Conservation (phyloP, 1,140 invertebrate genomes). For the Thaumatotibia leucotreta region DNA sequence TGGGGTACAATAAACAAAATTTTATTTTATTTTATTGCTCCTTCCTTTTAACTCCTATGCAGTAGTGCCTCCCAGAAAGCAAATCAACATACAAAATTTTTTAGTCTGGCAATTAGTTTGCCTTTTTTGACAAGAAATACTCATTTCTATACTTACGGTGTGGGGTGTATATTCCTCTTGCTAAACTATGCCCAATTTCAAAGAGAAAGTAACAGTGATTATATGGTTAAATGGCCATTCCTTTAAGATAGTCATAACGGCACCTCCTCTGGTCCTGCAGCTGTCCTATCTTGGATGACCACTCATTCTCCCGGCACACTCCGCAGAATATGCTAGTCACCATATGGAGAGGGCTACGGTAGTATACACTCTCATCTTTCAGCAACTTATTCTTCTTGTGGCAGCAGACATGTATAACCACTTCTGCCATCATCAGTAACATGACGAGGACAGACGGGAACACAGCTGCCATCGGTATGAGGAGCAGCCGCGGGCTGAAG, state of each 20-base stretch:
- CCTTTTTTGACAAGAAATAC: too few species aligned
- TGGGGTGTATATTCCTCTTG: too few species aligned
- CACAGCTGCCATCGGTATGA: constrained; percentile 48
- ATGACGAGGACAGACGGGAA: constrained; percentile 45
- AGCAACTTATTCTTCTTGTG: constrained; percentile 56
- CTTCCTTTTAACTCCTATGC: too few species aligned
- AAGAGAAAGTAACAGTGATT: too few species aligned
- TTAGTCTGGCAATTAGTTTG: too few species aligned
- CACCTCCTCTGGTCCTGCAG: constrained; percentile 53
- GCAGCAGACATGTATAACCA: constrained; percentile 52
- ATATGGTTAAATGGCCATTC: constrained; percentile 40
- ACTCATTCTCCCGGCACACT: constrained; percentile 50
- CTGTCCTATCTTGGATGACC: constrained; percentile 48
- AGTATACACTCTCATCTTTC: constrained; percentile 49
- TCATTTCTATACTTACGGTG: too few species aligned
- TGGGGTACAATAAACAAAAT: too few species aligned
- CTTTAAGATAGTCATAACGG: constrained; percentile 52
- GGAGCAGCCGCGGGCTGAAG: constrained; percentile 47
- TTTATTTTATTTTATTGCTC: too few species aligned
- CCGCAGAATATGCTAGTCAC: constrained; percentile 60
- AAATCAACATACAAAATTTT: too few species aligned
- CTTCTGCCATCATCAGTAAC: constrained; percentile 47
- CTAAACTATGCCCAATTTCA: too few species aligned
- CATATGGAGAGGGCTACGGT: constrained; percentile 59
- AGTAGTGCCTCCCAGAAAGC: too few species aligned